Conservation (phyloP, 2,797 vertebrate species). For the Rhinatrema bivittatum region DNA sequence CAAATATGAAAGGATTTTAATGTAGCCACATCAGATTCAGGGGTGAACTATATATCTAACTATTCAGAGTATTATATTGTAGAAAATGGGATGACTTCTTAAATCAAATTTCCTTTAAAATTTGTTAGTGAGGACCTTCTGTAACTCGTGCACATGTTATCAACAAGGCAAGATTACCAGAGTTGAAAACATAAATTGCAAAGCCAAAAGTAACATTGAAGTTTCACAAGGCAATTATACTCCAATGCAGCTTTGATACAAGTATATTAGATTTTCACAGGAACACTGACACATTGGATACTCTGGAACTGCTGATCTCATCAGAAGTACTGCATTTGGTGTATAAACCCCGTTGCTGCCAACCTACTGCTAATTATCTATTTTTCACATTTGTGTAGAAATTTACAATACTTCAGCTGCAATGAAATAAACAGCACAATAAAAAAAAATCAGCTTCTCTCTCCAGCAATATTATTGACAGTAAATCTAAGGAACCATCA, state of each 20-base stretch:
- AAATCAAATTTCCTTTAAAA: too few relatives aligned
- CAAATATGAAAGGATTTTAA: too few relatives aligned
- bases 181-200: conserved; percentile 10
- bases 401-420: neutral
- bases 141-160: conserved; percentile 10
- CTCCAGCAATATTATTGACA: neutral
- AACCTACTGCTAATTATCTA: too few relatives aligned
- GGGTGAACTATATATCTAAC: too few relatives aligned
- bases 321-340: neutral
- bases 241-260: neutral
- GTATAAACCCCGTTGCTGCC: neutral
- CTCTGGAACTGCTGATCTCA: neutral
- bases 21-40: too few relatives aligned
- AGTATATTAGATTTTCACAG: neutral
- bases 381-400: neutral
- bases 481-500: too few relatives aligned
- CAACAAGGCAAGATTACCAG: conserved; percentile 7
- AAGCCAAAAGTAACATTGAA: neutral
- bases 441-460: neutral
- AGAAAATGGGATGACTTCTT: too few relatives aligned
- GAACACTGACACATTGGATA: neutral
- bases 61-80: too few relatives aligned
- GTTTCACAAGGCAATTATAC: neutral
- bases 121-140: too few relatives aligned
- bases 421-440: neutral